A percentile compares a stretch with the other conserved stretches of the same genome.
phyloP scores from a whole-genome alignment of 1,140 invertebrate species.

The Dryas iulia region DNA sequence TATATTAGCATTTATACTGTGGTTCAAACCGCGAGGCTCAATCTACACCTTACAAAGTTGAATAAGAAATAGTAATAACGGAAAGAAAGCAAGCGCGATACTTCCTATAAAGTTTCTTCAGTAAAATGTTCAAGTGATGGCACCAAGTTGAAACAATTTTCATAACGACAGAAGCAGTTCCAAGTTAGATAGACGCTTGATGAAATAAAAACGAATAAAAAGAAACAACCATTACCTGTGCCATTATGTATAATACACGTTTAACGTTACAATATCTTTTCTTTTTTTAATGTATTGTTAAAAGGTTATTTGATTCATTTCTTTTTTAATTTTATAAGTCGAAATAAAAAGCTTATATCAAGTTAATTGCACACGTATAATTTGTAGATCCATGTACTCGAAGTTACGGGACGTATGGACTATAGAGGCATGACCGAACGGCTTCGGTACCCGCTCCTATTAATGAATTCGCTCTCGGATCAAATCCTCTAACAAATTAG shows the following conservation, averaged over 20 bases:
- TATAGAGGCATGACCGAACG: not conserved
- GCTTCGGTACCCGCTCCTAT: conserved; percentile 37
- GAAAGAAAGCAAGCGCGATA: conserved; percentile 2
- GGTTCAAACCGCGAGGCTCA: not conserved
- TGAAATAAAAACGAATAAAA: not conserved
- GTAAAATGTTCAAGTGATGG: conserved; percentile 11
- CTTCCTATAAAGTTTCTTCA: conserved; percentile 16
- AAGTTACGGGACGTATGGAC: conserved; percentile 15
- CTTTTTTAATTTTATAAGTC: conserved; percentile 1
- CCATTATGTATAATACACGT: not conserved
- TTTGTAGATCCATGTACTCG: conserved; percentile 16
- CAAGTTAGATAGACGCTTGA: conserved; percentile 2
- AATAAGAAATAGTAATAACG: conserved; percentile 15
- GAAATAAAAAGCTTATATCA: not conserved
- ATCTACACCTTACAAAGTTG: not conserved
- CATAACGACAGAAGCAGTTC: conserved; percentile 17
- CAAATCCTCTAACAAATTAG: conserved; percentile 62
- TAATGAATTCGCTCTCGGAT: conserved; percentile 53
- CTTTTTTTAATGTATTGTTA: not conserved
- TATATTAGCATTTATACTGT: not conserved
- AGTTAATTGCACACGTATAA: conserved; percentile 21
- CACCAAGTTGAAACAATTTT: conserved; percentile 23
- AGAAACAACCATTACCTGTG: not conserved
- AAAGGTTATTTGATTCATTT: not conserved
- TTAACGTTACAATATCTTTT: not conserved